Conservation (phyloP, 2,113 vertebrate species). For the Channa argus region DNA sequence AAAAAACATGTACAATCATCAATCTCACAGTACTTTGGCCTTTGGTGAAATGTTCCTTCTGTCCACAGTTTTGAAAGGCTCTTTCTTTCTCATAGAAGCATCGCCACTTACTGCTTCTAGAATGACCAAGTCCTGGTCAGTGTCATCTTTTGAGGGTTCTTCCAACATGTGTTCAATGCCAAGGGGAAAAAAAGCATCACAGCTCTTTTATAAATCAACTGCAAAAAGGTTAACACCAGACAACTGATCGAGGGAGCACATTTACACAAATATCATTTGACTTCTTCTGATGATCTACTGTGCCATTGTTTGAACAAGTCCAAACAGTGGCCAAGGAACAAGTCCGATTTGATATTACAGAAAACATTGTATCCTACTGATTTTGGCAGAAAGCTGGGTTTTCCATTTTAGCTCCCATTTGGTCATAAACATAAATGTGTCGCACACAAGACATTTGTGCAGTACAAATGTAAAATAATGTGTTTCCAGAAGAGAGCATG, state of each 20-base stretch:
- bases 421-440: slow-evolving; percentile 21
- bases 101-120: background rate
- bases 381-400: slow-evolving; percentile 28
- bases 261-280: slow-evolving; percentile 7
- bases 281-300: slow-evolving; percentile 1
- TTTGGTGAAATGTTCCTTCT: background rate
- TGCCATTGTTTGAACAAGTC: slow-evolving; percentile 1
- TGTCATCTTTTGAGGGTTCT: slow-evolving; percentile 1
- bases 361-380: slow-evolving; percentile 13
- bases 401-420: slow-evolving; percentile 44
- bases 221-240: slow-evolving; percentile 25
- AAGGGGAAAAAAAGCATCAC: slow-evolving; percentile 2
- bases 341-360: slow-evolving; percentile 11
- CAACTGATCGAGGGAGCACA: background rate
- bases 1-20: slow-evolving; percentile 16
- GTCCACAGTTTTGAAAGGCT: background rate
- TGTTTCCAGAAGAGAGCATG: slow-evolving; percentile 23
- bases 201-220: slow-evolving; percentile 8
- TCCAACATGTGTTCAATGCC: slow-evolving; percentile 31
- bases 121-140: slow-evolving; percentile 39
- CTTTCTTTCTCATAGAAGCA: slow-evolving; percentile 32
- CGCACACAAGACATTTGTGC: too few relatives aligned
- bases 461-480: slow-evolving; percentile 18
- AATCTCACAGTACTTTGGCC: slow-evolving; percentile 6
- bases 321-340: background rate